Evolutionary conservation across 2,888 invertebrate genomes (phyloP), one percentile per base, ranked within the genome.

Genomic region (Netelia virgata): DNA sequence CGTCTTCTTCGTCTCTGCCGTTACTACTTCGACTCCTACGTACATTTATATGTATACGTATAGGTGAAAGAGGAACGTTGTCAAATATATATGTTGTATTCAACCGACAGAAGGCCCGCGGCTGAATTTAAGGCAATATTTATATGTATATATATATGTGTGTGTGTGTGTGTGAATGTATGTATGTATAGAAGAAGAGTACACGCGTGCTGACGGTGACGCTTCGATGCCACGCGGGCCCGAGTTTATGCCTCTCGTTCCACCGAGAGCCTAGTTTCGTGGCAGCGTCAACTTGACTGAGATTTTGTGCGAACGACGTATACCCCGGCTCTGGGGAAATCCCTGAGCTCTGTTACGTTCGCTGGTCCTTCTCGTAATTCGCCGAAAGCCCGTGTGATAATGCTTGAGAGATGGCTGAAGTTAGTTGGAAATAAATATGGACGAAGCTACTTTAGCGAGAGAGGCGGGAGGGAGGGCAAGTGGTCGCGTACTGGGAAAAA

Each of bases 1-100:
- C 82, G 76, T 82, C 78, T 64, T 81, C 75, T 80, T 85, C 83
- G 73, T 83, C 63, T 59, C 80, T 43, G 73, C 80, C 73, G 68
- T 73, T 80, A 64, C 83, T 83, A 81, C 85, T 80, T 80, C 73
- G 53, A 75, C 78, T 75, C 72, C 66, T 78, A 76, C 81, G 74
- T 61, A 18, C 10, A 18, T 20, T 11, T 47, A 50, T 41, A 23
- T 41, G 10, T 50, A 50, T 59, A 69, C 16, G 66, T 81, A 63
- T 69, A 76, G 43, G 72, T 72, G 72, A 70, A 41, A 53, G 18
- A 66, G 59, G 8, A 9, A 28, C 10, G 68, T 5, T 23, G 23
- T 43, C 41, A 75, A 18, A 68, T 43, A 72, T 14, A 20, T 59
- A n/a, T 75, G 69, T 82, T 23, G 43, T 23, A 53, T 43, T 68